Percentiles rank a stretch among this genome's conserved stretches.
These are phyloP conservation scores for Onychomys leucogaster DNA, from an alignment of 2,797 vertebrate genomes.

Conservation along the genomic window DNA sequence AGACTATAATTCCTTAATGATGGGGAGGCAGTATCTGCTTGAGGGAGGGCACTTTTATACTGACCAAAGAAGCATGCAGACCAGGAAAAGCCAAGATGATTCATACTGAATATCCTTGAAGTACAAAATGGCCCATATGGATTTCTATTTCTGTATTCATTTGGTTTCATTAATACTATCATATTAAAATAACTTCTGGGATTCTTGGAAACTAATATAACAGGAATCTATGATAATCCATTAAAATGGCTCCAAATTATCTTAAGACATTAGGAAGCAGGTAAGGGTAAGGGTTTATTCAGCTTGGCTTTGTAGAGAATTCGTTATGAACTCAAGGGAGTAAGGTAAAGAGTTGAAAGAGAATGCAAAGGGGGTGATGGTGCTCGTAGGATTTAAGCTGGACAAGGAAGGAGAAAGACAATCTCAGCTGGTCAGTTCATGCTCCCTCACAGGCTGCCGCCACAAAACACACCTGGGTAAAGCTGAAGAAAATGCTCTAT, in stretches of 20 bases:
- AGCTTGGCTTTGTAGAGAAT: neutral
- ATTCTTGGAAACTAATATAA: neutral
- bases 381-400: neutral
- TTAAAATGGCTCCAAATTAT: neutral
- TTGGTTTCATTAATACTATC: neutral
- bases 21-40: neutral
- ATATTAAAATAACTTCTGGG: neutral
- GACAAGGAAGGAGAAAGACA: neutral
- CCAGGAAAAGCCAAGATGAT: conserved; percentile 6
- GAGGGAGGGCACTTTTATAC: neutral
- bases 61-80: neutral
- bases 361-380: neutral
- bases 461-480: neutral
- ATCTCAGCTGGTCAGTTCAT: neutral
- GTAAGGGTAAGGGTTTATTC: neutral
- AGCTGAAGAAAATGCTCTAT: neutral
- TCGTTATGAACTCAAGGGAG: neutral
- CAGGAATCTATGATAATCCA: neutral
- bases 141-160: neutral
- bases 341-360: neutral
- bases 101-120: neutral
- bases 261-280: neutral
- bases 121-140: neutral
- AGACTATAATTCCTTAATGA: neutral
- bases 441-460: neutral